Evolutionary conservation across 2,797 vertebrate genomes (phyloP).

Genomic region (Siniperca scherzeri): DNA sequence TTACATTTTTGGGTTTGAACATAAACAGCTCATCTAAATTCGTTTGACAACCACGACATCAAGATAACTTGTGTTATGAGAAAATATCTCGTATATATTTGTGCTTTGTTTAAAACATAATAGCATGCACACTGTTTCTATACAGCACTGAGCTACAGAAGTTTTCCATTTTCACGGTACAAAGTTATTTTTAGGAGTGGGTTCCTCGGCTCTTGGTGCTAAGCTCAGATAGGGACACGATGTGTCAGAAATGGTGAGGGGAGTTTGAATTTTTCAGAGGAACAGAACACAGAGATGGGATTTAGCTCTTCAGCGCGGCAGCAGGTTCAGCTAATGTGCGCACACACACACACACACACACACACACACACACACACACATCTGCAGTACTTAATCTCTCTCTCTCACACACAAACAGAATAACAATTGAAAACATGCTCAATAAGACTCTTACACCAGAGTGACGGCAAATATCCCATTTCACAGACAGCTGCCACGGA

Average conservation of each 20-base stretch:
- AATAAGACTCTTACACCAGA: conserved; percentile 39
- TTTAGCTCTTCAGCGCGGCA: conserved; percentile 45
- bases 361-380: conserved; percentile 4
- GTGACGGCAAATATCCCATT: conserved; percentile 44
- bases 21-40: conserved; percentile 30
- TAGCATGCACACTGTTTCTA: background rate
- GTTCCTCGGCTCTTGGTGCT: conserved; percentile 34
- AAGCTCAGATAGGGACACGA: conserved; percentile 40
- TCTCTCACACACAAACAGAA: conserved; percentile 28
- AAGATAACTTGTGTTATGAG: conserved; percentile 12
- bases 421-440: conserved; percentile 43
- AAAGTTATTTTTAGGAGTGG: conserved; percentile 60
- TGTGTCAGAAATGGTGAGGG: conserved; percentile 50
- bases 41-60: background rate
- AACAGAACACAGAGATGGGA: conserved; percentile 55
- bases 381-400: conserved; percentile 42
- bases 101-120: background rate
- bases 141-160: conserved; percentile 16
- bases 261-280: conserved; percentile 58
- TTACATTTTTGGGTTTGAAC: background rate
- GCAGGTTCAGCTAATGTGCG: conserved; percentile 32
- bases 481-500: conserved; percentile 59
- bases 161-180: conserved; percentile 43
- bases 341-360: conserved; percentile 1
- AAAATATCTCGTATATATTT: background rate